Evolutionary conservation across 2,888 invertebrate genomes (phyloP), one percentile per base, ranked within the genome.

Genomic region (Spodoptera exigua): DNA sequence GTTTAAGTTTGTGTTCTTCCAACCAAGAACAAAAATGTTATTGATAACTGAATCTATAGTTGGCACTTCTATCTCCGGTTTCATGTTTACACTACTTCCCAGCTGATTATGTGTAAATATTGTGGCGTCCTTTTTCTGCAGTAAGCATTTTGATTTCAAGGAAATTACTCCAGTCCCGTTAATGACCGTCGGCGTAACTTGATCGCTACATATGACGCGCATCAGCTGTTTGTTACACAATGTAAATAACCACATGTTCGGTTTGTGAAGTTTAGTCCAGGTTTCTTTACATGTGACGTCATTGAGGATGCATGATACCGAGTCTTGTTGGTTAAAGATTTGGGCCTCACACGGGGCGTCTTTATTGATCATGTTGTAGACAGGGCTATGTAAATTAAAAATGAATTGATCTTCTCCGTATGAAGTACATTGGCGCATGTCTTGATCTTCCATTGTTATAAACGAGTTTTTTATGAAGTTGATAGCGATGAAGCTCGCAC

Each of bases 221-320:
- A 34, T 34, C 34, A 45, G 45, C 34, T 45, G 45, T 45, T 45
- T 45, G 14, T 13, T 12, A 16, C 45, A 45, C 45, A 45, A 32
- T n/a, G 45, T 45, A 45, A 45, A 32, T n/a, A 45, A 16, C 45
- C 45, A 45, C 12, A 45, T n/a, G n/a, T n/a, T n/a, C n/a, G n/a
- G n/a, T n/a, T n/a, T n/a, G n/a, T 18, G 18, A 18, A 18, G 18
- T 18, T 18, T 18, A 18, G 18, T 18, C 18, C 18, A 18, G 18
- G 18, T 18, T 18, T 18, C 18, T n/a, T n/a, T n/a, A n/a, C n/a
- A n/a, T n/a, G n/a, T n/a, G n/a, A n/a, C n/a, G n/a, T n/a, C n/a
- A n/a, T 18, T 18, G 18, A 18, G 18, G 18, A 18, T 18, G 18
- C 18, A 18, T 18, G 18, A 18, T 18, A 18, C 18, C 18, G 18